Conservation (phyloP, 2,888 invertebrate genomes). For the Cryptus viduatorius region DNA sequence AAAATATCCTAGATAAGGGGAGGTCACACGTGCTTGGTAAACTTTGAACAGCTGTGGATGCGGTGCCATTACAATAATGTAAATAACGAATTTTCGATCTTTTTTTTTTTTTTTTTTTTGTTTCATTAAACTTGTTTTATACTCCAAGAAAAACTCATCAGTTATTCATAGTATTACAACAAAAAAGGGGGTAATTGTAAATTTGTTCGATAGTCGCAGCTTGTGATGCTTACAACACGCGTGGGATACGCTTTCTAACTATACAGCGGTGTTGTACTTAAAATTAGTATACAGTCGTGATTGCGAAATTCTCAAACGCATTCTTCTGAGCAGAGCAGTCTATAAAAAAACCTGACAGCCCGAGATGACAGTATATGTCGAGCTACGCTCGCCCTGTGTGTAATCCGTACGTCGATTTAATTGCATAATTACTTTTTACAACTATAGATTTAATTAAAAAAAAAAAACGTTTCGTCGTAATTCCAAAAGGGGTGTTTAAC, state of each 20-base stretch:
- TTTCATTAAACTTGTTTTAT: conserved; percentile 27
- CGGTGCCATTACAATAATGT: conserved; percentile 26
- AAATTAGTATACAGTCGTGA: conserved; percentile 79
- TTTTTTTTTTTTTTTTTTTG: conserved; percentile 23
- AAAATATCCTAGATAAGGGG: conserved; percentile 65
- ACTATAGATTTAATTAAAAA: conserved; percentile 44
- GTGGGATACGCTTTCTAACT: conserved; percentile 57
- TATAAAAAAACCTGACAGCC: conserved; percentile 77
- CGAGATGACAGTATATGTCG: conserved; percentile 57
- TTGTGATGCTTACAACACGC: conserved; percentile 58
- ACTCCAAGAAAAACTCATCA: conserved; percentile 37
- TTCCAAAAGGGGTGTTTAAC: not conserved
- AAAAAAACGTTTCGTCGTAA: not conserved
- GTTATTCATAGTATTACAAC: conserved; percentile 13
- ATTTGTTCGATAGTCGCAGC: conserved; percentile 31
- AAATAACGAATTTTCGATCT: conserved; percentile 26
- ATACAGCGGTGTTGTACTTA: conserved; percentile 77
- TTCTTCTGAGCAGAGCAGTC: conserved; percentile 73
- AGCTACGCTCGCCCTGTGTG: conserved; percentile 49
- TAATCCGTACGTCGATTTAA: conserved; percentile 51
- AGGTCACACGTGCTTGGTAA: conserved; percentile 68
- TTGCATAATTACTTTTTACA: conserved; percentile 59
- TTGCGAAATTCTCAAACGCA: conserved; percentile 77
- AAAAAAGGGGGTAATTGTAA: conserved; percentile 7
- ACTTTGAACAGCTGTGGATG: conserved; percentile 62